Percentiles rank a stretch among this genome's conserved stretches.
Evolutionary conservation across 2,797 vertebrate genomes (phyloP).

Genomic region (Tadarida brasiliensis): DNA sequence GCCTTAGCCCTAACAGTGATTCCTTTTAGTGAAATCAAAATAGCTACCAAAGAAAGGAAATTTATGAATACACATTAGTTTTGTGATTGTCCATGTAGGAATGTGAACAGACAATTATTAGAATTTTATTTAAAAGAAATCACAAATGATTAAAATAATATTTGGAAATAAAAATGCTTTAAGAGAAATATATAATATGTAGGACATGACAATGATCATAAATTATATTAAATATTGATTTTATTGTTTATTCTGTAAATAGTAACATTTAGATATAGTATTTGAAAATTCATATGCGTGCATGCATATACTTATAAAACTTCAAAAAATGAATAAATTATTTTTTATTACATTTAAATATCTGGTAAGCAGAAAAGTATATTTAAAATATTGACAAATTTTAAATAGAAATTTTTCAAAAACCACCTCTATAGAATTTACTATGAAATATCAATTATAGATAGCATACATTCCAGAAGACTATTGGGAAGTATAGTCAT

Average conservation of each 20-base stretch:
- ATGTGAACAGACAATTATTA: background rate
- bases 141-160: background rate
- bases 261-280: background rate
- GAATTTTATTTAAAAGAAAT: background rate
- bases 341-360: background rate
- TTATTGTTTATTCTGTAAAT: background rate
- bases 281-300: background rate
- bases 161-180: background rate
- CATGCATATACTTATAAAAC: background rate
- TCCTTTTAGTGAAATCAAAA: background rate
- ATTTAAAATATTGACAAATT: background rate
- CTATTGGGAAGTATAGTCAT: background rate
- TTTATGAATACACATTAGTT: background rate
- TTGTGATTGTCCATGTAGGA: background rate
- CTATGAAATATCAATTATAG: background rate
- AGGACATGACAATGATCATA: background rate
- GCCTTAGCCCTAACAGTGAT: background rate
- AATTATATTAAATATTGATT: background rate
- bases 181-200: background rate
- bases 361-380: background rate
- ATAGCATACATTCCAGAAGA: background rate
- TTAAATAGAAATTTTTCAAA: background rate
- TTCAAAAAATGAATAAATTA: background rate
- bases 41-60: constrained; percentile 7
- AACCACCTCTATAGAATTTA: background rate